phyloP scores from a whole-genome alignment of 2,888 invertebrate species.

The Andricus curvator region DNA sequence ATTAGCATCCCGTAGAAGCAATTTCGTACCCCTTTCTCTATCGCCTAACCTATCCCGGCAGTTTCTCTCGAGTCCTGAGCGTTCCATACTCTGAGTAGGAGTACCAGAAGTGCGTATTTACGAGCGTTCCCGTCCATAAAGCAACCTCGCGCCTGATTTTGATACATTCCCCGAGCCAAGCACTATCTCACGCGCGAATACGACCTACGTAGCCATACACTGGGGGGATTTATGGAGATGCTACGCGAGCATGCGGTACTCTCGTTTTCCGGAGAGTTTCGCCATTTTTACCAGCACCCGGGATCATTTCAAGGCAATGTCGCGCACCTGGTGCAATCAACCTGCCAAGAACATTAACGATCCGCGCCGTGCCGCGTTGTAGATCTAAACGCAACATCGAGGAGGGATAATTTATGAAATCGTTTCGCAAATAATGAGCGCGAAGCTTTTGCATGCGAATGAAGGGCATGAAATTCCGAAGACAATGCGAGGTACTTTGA shows the following conservation, averaged over 20 bases:
- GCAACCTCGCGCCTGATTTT: slow-evolving; percentile 79
- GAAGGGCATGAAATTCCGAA: slow-evolving; percentile 24
- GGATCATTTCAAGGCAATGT: slow-evolving; percentile 19
- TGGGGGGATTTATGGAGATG: slow-evolving; percentile 75
- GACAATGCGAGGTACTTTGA: slow-evolving; percentile 27
- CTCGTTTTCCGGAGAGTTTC: slow-evolving; percentile 53
- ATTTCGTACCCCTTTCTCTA: slow-evolving; percentile 73
- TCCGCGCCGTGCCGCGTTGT: background rate
- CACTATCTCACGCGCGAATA: slow-evolving; percentile 78
- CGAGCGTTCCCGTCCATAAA: slow-evolving; percentile 79
- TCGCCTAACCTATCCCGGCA: slow-evolving; percentile 69
- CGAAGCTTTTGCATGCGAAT: slow-evolving; percentile 23
- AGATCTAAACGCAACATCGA: background rate
- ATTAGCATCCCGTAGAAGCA: slow-evolving; percentile 76
- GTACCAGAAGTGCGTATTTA: slow-evolving; percentile 78
- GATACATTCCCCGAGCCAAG: slow-evolving; percentile 77
- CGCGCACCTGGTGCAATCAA: slow-evolving; percentile 45
- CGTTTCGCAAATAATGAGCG: slow-evolving; percentile 23
- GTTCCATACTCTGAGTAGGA: slow-evolving; percentile 66
- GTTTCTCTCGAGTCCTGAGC: slow-evolving; percentile 69
- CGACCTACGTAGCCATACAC: slow-evolving; percentile 76
- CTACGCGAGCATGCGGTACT: slow-evolving; percentile 58
- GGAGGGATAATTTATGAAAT: slow-evolving; percentile 18
- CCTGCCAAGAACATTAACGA: slow-evolving; percentile 23
- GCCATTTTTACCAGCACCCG: slow-evolving; percentile 41